Base-by-base conservation (phyloP, 2,797 vertebrate species). In the Oophaga sylvatica region DNA sequence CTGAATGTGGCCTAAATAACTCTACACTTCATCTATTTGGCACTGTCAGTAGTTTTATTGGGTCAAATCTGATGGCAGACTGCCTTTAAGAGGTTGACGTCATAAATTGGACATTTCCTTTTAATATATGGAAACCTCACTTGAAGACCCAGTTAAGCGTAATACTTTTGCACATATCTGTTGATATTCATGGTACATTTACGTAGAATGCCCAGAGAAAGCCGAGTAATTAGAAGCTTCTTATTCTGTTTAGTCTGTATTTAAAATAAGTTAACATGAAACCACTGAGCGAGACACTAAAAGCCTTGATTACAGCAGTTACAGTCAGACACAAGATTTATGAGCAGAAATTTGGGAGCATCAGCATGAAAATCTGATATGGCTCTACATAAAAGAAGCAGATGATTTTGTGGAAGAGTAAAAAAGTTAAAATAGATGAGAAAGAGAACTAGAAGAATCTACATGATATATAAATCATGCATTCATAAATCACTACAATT, bases 321-420 rank as follows among this genome's bases (percentile, higher is more conserved):
- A 83, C 56, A 65, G 81, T 59, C 75, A 70, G 41, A 81, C 62
- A 82, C 41, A 83, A 87, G 48, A 76, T 67, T 76, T 77, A 82
- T 82, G 70, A 75, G 19, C 26, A 73, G 59, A 77, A 75, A 45
- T 56, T 87, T 70, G 80, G 70, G 77, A 75, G 59, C 73, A 78
- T 87, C 70, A 78, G 86, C 71, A 87, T 45, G 73, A 87, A 83
- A 26, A 78, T 59, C 48, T 59, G 70, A 87, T 83, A 81, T 82
- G 70, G 70, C 57, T 82, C 35, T 8, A 82, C 60, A 68, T 87
- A n/a, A 87, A 81, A 81, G 68, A 26, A n/a, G 41, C 15, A 56
- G 76, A 79, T 77, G 15, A 59, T 87, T 31, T 82, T 56, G 17
- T 22, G 20, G 62, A 62, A 83, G 73, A 59, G 48, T 53, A 78